Percentiles rank a stretch among this genome's conserved stretches.
Conservation (phyloP, 2,888 invertebrate genomes). For the Pyrochroa serraticornis region DNA sequence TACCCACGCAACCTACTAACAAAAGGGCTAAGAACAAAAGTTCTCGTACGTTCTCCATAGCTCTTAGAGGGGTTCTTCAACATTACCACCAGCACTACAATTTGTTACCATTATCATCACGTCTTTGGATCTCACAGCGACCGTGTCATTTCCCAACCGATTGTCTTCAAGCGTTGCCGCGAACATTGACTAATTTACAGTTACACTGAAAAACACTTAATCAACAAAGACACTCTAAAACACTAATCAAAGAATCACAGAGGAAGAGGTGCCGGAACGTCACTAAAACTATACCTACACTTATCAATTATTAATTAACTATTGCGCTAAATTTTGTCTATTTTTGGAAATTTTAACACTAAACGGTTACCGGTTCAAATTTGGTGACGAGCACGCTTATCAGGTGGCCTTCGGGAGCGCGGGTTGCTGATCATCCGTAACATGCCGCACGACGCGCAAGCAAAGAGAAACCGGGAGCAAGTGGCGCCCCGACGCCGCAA, state of each 20-base stretch:
- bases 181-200: constrained; percentile 14
- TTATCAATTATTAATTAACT: neutral
- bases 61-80: constrained; percentile 35
- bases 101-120: constrained; percentile 32
- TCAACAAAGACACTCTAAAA: constrained; percentile 8
- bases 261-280: constrained; percentile 1
- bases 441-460: constrained; percentile 47
- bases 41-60: constrained; percentile 45
- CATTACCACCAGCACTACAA: constrained; percentile 34
- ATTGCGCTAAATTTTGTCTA: constrained; percentile 9
- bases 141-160: constrained; percentile 24
- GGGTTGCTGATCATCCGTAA: constrained; percentile 37
- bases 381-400: constrained; percentile 35
- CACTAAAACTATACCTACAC: constrained; percentile 12
- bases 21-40: constrained; percentile 45
- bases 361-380: constrained; percentile 12
- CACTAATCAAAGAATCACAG: constrained; percentile 20
- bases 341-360: constrained; percentile 2
- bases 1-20: constrained; percentile 45
- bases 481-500: constrained; percentile 51
- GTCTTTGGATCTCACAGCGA: constrained; percentile 24
- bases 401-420: constrained; percentile 46
- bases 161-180: constrained; percentile 7
- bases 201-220: constrained; percentile 1
- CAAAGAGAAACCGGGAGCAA: constrained; percentile 43